phyloP scores from a whole-genome alignment of 1,140 invertebrate species.

The Hormaphis cornu region DNA sequence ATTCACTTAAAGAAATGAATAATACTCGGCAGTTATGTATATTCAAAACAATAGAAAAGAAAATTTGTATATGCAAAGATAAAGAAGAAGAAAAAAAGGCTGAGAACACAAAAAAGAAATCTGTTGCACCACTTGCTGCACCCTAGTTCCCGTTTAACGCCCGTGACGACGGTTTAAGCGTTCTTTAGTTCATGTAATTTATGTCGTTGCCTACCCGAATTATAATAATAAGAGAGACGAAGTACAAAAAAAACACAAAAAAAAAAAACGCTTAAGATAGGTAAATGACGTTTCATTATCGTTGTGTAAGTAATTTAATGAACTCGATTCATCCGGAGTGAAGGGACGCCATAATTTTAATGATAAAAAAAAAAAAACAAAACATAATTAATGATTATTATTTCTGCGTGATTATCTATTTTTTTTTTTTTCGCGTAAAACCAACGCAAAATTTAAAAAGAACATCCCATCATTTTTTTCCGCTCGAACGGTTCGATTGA shows the following conservation, averaged over 20 bases:
- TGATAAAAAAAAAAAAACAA: no score
- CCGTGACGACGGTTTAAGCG: neutral
- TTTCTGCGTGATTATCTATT: no score
- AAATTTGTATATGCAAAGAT: slow-evolving; percentile 25
- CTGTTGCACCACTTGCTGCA: no score
- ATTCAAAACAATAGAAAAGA: slow-evolving; percentile 23
- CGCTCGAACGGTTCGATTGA: no score
- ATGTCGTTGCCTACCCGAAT: neutral
- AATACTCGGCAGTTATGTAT: neutral
- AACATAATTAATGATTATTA: no score
- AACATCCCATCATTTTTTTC: no score
- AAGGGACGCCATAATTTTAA: neutral
- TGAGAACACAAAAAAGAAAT: neutral
- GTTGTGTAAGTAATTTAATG: slow-evolving; percentile 4
- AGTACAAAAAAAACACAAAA: neutral
- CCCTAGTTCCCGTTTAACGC: neutral
- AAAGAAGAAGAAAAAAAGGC: neutral
- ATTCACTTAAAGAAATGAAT: slow-evolving; percentile 1
- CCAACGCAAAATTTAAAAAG: no score
- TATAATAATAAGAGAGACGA: neutral
- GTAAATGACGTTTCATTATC: neutral
- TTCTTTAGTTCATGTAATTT: neutral
- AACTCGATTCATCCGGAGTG: neutral
- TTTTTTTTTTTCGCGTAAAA: no score
- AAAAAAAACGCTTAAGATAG: neutral